Conservation (phyloP, 2,888 invertebrate genomes). For the Tinea semifulvella region DNA sequence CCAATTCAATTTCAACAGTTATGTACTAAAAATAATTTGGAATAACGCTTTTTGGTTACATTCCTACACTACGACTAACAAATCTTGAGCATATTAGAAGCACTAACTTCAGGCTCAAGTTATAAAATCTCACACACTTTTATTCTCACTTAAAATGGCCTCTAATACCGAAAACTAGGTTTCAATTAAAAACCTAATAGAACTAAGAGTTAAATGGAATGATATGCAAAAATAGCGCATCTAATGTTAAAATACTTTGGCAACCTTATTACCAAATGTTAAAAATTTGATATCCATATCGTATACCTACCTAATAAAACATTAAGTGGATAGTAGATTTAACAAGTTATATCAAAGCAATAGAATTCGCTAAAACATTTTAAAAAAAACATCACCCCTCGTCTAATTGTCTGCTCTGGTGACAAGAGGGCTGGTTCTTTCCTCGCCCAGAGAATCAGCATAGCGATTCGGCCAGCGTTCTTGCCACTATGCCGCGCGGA, state of each 20-base stretch:
- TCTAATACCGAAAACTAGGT: not conserved
- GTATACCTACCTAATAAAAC: too few relatives aligned
- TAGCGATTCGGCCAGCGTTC: too few relatives aligned
- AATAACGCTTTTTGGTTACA: slow-evolving; percentile 1
- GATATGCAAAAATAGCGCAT: slow-evolving; percentile 29
- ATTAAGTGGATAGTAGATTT: too few relatives aligned
- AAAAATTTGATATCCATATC: not conserved
- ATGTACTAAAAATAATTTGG: too few relatives aligned
- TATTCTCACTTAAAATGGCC: slow-evolving; percentile 1
- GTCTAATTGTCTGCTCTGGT: too few relatives aligned
- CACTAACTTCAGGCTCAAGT: slow-evolving; percentile 3
- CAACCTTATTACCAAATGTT: slow-evolving; percentile 5
- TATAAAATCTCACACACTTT: not conserved
- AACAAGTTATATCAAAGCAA: too few relatives aligned
- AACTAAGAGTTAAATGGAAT: slow-evolving; percentile 23
- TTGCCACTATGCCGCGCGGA: too few relatives aligned
- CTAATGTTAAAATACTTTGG: slow-evolving; percentile 7
- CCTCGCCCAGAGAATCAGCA: too few relatives aligned
- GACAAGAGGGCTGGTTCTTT: too few relatives aligned
- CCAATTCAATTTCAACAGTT: too few relatives aligned
- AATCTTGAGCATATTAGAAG: slow-evolving; percentile 5
- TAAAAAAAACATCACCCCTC: too few relatives aligned
- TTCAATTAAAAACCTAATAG: not conserved
- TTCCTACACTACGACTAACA: not conserved
- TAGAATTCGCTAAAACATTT: too few relatives aligned